Evolutionary conservation across 2,113 vertebrate species (phyloP).

Genomic region (Ciconia maguari): DNA sequence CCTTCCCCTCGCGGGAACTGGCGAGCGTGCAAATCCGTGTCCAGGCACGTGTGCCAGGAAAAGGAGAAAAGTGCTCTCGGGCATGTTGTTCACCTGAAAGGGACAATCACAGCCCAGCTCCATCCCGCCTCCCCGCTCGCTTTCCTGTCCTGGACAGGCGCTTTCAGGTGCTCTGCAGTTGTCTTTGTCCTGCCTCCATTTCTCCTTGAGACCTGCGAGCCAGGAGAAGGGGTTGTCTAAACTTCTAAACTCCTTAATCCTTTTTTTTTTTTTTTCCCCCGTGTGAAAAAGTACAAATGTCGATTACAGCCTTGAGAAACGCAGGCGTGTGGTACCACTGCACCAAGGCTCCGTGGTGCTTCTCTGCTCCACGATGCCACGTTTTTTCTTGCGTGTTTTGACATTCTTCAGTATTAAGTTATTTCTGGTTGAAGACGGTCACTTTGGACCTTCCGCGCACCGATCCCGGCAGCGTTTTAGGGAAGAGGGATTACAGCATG

Average conservation of each 20-base stretch:
- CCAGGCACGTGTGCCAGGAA: background rate
- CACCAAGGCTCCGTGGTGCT: rapidly evolving
- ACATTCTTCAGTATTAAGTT: background rate
- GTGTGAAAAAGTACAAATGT: too few relatives aligned
- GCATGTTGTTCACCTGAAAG: rapidly evolving
- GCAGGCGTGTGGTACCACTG: rapidly evolving
- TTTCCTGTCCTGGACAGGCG: background rate
- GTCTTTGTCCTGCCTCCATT: background rate
- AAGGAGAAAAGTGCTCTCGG: too few relatives aligned
- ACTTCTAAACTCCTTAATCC: background rate
- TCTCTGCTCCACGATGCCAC: rapidly evolving
- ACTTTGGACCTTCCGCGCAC: rapidly evolving
- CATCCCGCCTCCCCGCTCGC: background rate
- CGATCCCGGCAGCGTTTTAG: background rate
- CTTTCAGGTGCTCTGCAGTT: background rate
- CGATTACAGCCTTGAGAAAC: background rate
- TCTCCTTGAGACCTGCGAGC: background rate
- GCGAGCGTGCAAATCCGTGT: rapidly evolving
- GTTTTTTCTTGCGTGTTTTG: rapidly evolving
- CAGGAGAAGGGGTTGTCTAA: background rate
- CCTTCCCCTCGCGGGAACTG: background rate
- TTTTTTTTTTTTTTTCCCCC: too few relatives aligned
- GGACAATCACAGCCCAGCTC: background rate
- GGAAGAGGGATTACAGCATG: background rate
- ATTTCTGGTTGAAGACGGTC: background rate